Evolutionary conservation across 2,888 invertebrate species (phyloP), one percentile per base, ranked within the genome.

Genomic region (Ennomos quercinarius): DNA sequence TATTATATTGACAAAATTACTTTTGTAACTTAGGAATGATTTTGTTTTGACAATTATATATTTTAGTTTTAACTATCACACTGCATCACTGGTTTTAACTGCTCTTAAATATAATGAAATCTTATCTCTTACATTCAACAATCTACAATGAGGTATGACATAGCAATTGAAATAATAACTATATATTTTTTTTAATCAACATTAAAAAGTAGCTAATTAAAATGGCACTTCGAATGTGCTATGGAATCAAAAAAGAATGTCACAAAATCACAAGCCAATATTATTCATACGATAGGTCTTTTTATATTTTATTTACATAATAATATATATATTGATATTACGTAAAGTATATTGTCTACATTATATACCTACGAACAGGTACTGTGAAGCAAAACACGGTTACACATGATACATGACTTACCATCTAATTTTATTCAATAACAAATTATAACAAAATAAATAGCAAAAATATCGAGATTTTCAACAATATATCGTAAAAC

Each of bases 291-390:
- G 47, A 45, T 60, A 51, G 51, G 57, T 44, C 53, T 6, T 50
- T 54, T 60, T 56, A 53, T 48, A 49, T 52, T 49, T 66, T 77
- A 78, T 77, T 73, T 78, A 78, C 74, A 77, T 67, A 68, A 66
- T 61, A 48, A 58, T 66, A 67, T 70, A 56, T 70, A 67, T 57
- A 61, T 58, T 68, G 66, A 64, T 70, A 66, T 66, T 70, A 67
- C 64, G 55, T 55, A 63, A 57, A 63, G 64, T 68, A 87, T 87
- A 87, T 89, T 89, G 86, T 87, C 85, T 68, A 82, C 74, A 77
- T 71, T 81, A 79, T 69, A 74, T 81, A 84, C 83, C 81, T 86
- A 84, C 67, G 80, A 77, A 81, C 87, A 87, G 87, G 89, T 89
- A 90, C 88, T 75, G 75, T 76, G 55, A 87, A 86, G 86, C 83